Base-by-base conservation (phyloP, 2,888 invertebrate species). In the Heliconius ismenius region DNA sequence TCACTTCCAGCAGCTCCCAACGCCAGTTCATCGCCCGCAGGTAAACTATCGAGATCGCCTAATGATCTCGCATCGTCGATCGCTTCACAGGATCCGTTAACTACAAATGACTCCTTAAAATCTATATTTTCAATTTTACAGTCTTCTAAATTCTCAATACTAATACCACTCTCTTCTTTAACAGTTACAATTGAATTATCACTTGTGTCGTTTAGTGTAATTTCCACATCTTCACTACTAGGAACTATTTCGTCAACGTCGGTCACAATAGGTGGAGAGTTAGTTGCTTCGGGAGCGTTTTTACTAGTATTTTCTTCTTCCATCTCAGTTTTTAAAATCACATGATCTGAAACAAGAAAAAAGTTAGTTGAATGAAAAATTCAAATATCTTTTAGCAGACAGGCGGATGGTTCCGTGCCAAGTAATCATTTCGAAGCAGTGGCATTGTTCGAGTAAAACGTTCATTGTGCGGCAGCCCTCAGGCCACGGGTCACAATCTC, bases 1-100 rank as follows among this genome's bases (percentile, higher is more conserved):
- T 97, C 97, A 87, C 97, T 97, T 77, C 97, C 97, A 79, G 97
- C 96, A 79, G 95, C 92, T 36, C 92, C 91, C 60, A 93, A 85
- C 13, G 81, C 90, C 24, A 92, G 82, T 79, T 93, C 93, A 76
- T 94, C 93, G 2, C 88, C 92, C 2, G 87, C 92, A n/a, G 92
- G 93, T 80, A 93, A 84, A 80, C 93, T 92, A 79, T 93, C 93
- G 65, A 93, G 83, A 79, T 93, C 94, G 0, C 90, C 91, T 65
- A 93, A 80, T 9, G 93, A 92, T 60, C 92, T 85, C n/a, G 89
- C 91, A 78, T 94, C 93, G 62, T 93, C 93, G 74, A 89, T 89
- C 54, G 86, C 87, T 83, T 93, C 93, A 79, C 89, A 88, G 13
- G 87, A 84, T 68, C 90, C 92, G 15, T 86, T 87, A 77, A 87